Percentiles rank a stretch among this genome's conserved stretches.
Evolutionary conservation across 2,888 invertebrate genomes (phyloP).

Genomic region (Lepidochrysops patricia): DNA sequence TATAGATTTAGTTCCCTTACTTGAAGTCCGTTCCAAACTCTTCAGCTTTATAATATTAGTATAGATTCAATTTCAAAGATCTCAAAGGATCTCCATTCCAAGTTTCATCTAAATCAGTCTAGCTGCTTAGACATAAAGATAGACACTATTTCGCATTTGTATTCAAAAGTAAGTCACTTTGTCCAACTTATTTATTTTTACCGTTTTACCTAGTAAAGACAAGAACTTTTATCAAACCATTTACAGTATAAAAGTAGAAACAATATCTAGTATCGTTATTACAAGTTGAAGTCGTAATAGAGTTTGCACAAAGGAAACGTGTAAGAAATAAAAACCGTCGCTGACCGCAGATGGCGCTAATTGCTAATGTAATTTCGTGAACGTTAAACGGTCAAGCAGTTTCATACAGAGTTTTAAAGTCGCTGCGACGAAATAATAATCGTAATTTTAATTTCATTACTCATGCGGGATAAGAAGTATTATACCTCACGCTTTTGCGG

Average conservation of each 20-base stretch:
- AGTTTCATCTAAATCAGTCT: too few species aligned
- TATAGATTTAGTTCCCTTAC: slow-evolving; percentile 2
- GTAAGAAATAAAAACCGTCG: slow-evolving; percentile 22
- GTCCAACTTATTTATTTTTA: too few species aligned
- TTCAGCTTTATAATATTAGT: too few species aligned
- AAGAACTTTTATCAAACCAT: neutral
- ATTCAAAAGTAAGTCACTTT: too few species aligned
- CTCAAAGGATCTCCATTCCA: too few species aligned
- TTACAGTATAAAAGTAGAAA: neutral
- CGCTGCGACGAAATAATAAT: neutral
- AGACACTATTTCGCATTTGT: too few species aligned
- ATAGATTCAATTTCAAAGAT: too few species aligned
- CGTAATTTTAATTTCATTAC: neutral
- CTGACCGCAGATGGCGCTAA: slow-evolving; percentile 27
- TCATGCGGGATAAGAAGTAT: too few species aligned
- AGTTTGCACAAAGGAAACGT: slow-evolving; percentile 21
- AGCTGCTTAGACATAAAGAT: too few species aligned
- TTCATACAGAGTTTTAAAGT: neutral
- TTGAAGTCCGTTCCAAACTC: neutral
- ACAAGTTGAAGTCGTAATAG: slow-evolving; percentile 13
- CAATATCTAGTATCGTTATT: neutral
- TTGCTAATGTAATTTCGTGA: slow-evolving; percentile 27
- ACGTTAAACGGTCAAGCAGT: slow-evolving; percentile 12
- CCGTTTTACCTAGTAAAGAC: too few species aligned
- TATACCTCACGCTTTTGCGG: too few species aligned